phyloP scores from a whole-genome alignment of 2,113 vertebrate species.

The Erythrocercus mccallii region DNA sequence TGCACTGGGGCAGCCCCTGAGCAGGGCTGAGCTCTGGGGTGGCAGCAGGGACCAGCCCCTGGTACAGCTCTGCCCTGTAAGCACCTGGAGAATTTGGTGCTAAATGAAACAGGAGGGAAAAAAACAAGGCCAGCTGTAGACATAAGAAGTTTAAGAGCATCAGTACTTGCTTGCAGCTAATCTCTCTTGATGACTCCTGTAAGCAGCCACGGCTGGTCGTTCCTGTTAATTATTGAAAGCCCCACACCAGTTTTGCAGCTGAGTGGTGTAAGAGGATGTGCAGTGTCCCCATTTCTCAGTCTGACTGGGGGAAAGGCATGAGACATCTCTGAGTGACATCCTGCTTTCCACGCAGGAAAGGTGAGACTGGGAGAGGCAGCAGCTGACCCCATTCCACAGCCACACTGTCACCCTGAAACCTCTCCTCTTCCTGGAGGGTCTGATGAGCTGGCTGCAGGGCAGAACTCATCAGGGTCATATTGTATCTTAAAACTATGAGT shows the following conservation, averaged over 20 bases:
- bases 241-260: background rate
- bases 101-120: background rate
- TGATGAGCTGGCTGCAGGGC: background rate
- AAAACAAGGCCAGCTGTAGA: slow-evolving; percentile 54
- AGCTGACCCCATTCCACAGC: background rate
- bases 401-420: background rate
- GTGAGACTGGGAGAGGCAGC: background rate
- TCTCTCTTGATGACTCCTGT: slow-evolving; percentile 51
- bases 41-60: fast-evolving
- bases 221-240: slow-evolving; percentile 51
- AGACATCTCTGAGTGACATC: background rate
- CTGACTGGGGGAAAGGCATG: background rate
- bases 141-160: slow-evolving; percentile 66
- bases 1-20: background rate
- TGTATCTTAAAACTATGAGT: background rate
- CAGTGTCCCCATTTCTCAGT: slow-evolving; percentile 26
- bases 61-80: fast-evolving
- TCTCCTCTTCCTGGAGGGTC: background rate
- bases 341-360: background rate
- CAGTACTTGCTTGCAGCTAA: slow-evolving; percentile 43
- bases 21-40: background rate
- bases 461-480: background rate
- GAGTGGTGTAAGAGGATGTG: slow-evolving; percentile 37
- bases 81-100: slow-evolving; percentile 44
- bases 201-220: background rate